Evolutionary conservation across 1,140 invertebrate genomes (phyloP).

Genomic region (Zaprionus ghesquierei): DNA sequence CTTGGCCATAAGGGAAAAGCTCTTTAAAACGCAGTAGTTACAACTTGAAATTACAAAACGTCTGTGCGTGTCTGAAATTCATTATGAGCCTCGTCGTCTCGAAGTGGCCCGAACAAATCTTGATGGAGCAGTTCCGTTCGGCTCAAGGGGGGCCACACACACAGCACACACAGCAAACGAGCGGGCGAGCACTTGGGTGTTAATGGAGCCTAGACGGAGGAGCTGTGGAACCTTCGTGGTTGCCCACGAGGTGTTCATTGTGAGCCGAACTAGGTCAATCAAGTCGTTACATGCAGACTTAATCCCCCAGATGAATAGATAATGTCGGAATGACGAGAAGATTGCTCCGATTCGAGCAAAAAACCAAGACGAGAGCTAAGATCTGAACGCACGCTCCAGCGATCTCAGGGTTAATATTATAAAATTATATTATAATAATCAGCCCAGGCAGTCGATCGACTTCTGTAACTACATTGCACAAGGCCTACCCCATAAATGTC

Average conservation of each 20-base stretch:
- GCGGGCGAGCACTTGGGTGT: constrained; percentile 43
- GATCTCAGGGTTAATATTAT: neutral
- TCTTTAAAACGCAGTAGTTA: constrained; percentile 72
- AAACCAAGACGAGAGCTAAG: neutral
- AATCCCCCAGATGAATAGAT: neutral
- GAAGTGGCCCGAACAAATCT: constrained; percentile 16
- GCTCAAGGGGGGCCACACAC: constrained; percentile 21
- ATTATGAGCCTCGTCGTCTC: constrained; percentile 61
- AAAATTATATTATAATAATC: neutral
- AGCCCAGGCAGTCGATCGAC: neutral
- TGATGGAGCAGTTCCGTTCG: constrained; percentile 35
- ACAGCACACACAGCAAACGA: constrained; percentile 18
- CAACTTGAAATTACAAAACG: constrained; percentile 80
- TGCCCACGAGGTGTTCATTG: constrained; percentile 71
- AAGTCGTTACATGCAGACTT: constrained; percentile 17
- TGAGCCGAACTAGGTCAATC: constrained; percentile 67
- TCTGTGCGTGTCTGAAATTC: constrained; percentile 80
- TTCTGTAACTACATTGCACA: neutral
- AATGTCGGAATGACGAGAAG: constrained; percentile 1
- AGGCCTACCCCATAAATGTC: constrained; percentile 38
- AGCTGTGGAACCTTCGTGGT: constrained; percentile 25
- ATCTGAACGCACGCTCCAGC: neutral
- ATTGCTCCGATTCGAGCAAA: neutral
- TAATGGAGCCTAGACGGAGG: constrained; percentile 31
- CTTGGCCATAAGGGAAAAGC: constrained; percentile 53